phyloP scores from a whole-genome alignment of 2,113 vertebrate species.

The Tetrao urogallus region DNA sequence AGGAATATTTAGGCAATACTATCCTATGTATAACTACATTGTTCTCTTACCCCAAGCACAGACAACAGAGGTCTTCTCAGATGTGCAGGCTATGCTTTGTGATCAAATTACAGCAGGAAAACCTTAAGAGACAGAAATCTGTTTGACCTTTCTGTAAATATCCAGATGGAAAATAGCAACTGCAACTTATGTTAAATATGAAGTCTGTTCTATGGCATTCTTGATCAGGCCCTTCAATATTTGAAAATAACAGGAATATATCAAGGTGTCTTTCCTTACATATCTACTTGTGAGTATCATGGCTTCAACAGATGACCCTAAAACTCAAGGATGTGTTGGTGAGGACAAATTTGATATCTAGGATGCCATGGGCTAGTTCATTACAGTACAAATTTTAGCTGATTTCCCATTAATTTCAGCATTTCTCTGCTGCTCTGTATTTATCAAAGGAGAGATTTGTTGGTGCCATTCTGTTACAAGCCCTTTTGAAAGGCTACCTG shows the following conservation, averaged over 20 bases:
- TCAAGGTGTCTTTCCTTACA: not conserved
- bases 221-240: not conserved
- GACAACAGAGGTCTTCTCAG: not conserved
- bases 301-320: not conserved
- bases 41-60: not conserved
- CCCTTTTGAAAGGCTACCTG: not conserved
- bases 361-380: not conserved
- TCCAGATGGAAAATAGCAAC: not conserved
- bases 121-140: not conserved
- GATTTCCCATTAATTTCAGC: not conserved
- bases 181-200: not conserved
- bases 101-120: not conserved
- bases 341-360: not conserved
- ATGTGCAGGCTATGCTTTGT: not conserved
- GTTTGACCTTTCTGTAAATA: not conserved
- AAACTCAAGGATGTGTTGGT: not conserved
- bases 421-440: not conserved
- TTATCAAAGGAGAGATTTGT: not conserved
- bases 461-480: not conserved
- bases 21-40: not conserved
- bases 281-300: not conserved
- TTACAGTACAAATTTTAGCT: not conserved
- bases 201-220: not conserved
- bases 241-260: not conserved
- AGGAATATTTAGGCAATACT: not conserved